phyloP scores from a whole-genome alignment of 2,797 vertebrate genomes.

The Myoxocephalus aenaeus region DNA sequence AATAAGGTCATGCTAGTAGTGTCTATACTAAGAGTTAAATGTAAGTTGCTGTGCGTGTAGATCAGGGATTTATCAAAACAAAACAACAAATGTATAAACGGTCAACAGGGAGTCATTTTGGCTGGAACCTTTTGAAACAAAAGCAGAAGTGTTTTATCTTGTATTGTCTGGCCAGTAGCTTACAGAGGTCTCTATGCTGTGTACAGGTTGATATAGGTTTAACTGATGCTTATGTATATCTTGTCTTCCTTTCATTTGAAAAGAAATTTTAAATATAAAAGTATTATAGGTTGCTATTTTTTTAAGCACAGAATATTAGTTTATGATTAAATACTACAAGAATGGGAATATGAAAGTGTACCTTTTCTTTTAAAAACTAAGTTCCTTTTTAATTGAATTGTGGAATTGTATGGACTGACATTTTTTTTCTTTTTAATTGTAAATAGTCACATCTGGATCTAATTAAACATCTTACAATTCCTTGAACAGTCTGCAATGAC shows the following conservation, averaged over 20 bases:
- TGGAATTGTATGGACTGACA: constrained; percentile 78
- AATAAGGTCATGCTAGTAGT: constrained; percentile 62
- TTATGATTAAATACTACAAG: constrained; percentile 81
- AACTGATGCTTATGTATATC: constrained; percentile 91
- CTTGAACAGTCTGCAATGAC: constrained; percentile 33
- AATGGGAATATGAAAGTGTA: constrained; percentile 73
- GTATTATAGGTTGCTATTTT: constrained; percentile 93
- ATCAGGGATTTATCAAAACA: constrained; percentile 77
- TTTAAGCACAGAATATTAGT: constrained; percentile 84
- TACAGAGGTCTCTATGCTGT: constrained; percentile 84
- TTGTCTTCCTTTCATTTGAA: constrained; percentile 88
- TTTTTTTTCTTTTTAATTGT: constrained; percentile 83
- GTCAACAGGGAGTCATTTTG: constrained; percentile 80
- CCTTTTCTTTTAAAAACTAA: constrained; percentile 74
- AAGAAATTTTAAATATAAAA: constrained; percentile 92
- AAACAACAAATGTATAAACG: constrained; percentile 62
- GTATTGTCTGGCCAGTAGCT: constrained; percentile 83
- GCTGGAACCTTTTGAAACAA: constrained; percentile 71
- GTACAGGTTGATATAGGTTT: constrained; percentile 87
- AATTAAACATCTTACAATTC: constrained; percentile 83
- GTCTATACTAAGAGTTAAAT: constrained; percentile 64
- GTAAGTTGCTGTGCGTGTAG: constrained; percentile 71
- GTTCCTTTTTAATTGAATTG: constrained; percentile 81
- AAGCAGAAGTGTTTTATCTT: constrained; percentile 71
- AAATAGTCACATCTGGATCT: constrained; percentile 80